These are phyloP conservation scores for Dynastes hyllus DNA, from an alignment of 2,888 invertebrate genomes.

Conservation along the genomic window DNA sequence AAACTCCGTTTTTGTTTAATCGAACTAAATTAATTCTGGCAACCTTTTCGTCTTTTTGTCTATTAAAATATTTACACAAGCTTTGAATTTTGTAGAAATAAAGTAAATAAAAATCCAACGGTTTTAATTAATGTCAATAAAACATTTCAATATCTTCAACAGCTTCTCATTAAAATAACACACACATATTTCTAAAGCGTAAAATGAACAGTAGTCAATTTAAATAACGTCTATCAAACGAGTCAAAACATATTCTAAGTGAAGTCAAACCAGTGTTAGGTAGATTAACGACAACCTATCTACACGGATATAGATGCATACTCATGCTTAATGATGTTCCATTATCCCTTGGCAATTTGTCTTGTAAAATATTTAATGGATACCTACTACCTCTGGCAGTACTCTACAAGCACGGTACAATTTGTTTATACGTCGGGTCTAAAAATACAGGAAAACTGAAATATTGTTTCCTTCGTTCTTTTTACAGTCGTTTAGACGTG, in stretches of 20 bases:
- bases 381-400: slow-evolving; percentile 11
- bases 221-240: slow-evolving; percentile 1
- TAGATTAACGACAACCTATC: background rate
- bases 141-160: background rate
- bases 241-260: background rate
- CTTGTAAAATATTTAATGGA: slow-evolving; percentile 35
- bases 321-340: slow-evolving; percentile 14
- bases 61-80: too few relatives aligned
- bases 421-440: slow-evolving; percentile 22
- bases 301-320: background rate
- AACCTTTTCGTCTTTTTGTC: too few relatives aligned
- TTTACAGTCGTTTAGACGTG: slow-evolving; percentile 10
- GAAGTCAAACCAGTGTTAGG: background rate
- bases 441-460: slow-evolving; percentile 31
- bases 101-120: background rate
- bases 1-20: too few relatives aligned
- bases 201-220: background rate
- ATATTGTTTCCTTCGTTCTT: slow-evolving; percentile 29
- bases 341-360: slow-evolving; percentile 23
- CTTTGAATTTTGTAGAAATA: too few relatives aligned
- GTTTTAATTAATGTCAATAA: background rate
- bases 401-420: background rate
- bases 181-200: too few relatives aligned
- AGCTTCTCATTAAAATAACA: too few relatives aligned
- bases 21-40: too few relatives aligned